Evolutionary conservation across 2,113 vertebrate species (phyloP).

Genomic region (Cheirogaleus medius): DNA sequence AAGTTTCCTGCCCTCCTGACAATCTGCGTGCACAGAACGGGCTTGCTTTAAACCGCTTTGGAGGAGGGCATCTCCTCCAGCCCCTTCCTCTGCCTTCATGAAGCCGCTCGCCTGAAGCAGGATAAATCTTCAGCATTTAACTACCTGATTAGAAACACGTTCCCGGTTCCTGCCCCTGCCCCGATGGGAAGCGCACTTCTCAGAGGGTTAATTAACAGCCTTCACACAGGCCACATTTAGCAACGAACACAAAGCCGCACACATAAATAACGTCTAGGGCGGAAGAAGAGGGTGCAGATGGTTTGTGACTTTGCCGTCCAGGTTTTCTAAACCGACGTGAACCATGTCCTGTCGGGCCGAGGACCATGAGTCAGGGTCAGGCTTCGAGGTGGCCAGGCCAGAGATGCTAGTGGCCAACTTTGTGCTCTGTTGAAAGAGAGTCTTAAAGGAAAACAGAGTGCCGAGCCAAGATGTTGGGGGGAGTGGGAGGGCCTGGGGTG

Average conservation of each 20-base stretch:
- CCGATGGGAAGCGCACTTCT: conserved; percentile 85
- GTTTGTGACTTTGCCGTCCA: conserved; percentile 83
- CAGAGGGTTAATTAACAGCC: conserved; percentile 88
- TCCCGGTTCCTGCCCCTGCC: conserved; percentile 80
- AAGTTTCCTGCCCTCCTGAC: conserved; percentile 71
- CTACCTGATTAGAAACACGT: conserved; percentile 85
- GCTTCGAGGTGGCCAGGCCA: conserved; percentile 64
- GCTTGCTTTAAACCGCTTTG: conserved; percentile 63
- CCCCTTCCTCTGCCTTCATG: conserved; percentile 81
- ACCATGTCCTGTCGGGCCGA: conserved; percentile 75
- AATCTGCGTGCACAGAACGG: conserved; percentile 53
- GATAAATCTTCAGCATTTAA: conserved; percentile 83
- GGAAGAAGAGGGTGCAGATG: conserved; percentile 87
- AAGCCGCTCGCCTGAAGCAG: conserved; percentile 64
- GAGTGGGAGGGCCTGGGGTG: neutral
- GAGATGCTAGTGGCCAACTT: conserved; percentile 34
- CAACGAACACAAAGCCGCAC: conserved; percentile 84
- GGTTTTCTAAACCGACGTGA: conserved; percentile 81
- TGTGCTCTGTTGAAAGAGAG: conserved; percentile 60
- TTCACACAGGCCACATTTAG: conserved; percentile 86
- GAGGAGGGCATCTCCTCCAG: conserved; percentile 55
- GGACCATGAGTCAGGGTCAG: conserved; percentile 83
- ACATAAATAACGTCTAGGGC: conserved; percentile 85
- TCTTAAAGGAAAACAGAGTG: conserved; percentile 54
- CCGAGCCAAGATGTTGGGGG: neutral